Base-by-base conservation (phyloP, 2,888 invertebrate genomes). In the Hydrotaea cyrtoneurina region DNA sequence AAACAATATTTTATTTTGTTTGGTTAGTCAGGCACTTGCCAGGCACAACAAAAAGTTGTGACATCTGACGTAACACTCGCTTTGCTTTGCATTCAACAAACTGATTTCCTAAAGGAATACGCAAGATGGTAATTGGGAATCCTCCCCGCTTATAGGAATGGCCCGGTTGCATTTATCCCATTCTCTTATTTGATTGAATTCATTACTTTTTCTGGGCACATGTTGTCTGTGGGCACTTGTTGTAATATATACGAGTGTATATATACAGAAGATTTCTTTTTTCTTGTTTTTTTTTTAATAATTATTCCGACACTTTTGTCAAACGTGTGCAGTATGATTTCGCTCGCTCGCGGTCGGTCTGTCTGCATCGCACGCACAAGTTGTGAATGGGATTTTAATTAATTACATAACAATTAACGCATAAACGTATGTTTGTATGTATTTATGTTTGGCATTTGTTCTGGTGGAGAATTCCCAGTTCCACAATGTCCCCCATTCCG, bases 361-460 rank as follows among this genome's bases (percentile, higher is more conserved):
- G 15, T 21, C 26, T n/a, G 7, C 11, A 46, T n/a, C 7, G 50
- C 74, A 78, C 59, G 53, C 69, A 78, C 62, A 75, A 71, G 19
- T 55, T 74, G 69, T 26, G 21, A 71, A 74, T 82, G 74, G 26
- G 19, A 55, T 78, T 62, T 74, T 75, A 75, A 82, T 72, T 77
- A 83, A 66, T 77, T 80, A 36, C 79, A 43, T 79, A 79, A 83
- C 50, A 78, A 75, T 76, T 72, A 79, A 79, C 57, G 55, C 69
- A 66, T 57, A 55, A 71, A 73, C 53, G 77, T 79, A 39, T 80
- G 83, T 46, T 4, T 46, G 31, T 4, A 31, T 31, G 31, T n/a
- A n/a, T 31, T 31, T 31, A 31, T 31, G 2, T 69, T 23, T 46
- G 50, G 55, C n/a, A 57, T 55, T 73, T 31, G 1, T 62, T 31